Evolutionary conservation across 2,888 invertebrate species (phyloP).

Genomic region (Polia nebulosa): DNA sequence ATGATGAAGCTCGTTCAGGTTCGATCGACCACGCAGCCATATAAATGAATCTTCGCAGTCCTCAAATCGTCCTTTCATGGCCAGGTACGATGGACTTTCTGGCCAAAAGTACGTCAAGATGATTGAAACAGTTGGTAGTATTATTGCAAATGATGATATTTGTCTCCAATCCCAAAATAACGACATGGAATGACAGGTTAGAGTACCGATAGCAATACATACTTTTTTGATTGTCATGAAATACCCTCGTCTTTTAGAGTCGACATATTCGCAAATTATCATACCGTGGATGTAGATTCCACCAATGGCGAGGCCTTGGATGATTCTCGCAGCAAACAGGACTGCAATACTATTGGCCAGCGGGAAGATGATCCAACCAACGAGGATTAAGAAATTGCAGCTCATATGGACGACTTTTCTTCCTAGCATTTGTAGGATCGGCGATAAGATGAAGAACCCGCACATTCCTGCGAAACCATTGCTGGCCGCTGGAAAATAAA

Average conservation of each 20-base stretch:
- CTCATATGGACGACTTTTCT: conserved; percentile 67
- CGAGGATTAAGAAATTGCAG: conserved; percentile 50
- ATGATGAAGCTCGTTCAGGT: conserved; percentile 66
- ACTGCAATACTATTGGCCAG: conserved; percentile 63
- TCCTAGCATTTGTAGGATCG: conserved; percentile 71
- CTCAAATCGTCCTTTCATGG: conserved; percentile 70
- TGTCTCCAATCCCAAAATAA: conserved; percentile 72
- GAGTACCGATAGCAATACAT: conserved; percentile 62
- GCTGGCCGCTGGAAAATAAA: conserved; percentile 66
- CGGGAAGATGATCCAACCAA: conserved; percentile 71
- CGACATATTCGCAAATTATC: conserved; percentile 71
- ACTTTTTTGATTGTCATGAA: conserved; percentile 71
- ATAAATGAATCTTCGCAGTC: conserved; percentile 70
- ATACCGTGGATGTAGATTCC: conserved; percentile 68
- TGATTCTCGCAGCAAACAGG: conserved; percentile 68
- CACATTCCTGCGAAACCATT: conserved; percentile 70
- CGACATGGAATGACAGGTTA: conserved; percentile 71
- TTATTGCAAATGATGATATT: conserved; percentile 63
- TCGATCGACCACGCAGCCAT: conserved; percentile 71
- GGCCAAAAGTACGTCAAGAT: conserved; percentile 72
- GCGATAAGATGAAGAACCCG: conserved; percentile 70
- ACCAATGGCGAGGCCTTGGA: conserved; percentile 71
- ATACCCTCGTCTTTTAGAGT: conserved; percentile 72
- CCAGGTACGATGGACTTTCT: conserved; percentile 75
- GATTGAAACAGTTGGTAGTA: conserved; percentile 49